Evolutionary conservation across 1,140 invertebrate species (phyloP).

Genomic region (Drosophila sproati): DNA sequence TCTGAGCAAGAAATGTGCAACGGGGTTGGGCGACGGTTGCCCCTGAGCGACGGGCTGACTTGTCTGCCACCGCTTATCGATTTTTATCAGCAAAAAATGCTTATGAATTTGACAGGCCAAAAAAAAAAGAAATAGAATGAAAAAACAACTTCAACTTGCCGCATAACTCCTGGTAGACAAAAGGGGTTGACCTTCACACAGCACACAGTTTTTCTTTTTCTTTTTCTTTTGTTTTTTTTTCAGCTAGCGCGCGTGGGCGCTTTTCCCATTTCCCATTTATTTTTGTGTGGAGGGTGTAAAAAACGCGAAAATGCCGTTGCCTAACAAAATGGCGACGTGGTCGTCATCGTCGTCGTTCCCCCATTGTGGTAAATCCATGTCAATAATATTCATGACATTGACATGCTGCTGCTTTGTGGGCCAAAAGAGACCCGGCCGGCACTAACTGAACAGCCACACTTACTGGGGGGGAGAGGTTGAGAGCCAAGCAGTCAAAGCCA

Average conservation of each 20-base stretch:
- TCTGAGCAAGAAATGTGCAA: slow-evolving; percentile 28
- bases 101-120: slow-evolving; percentile 66
- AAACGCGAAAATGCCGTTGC: slow-evolving; percentile 49
- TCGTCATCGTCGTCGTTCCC: slow-evolving; percentile 16
- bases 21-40: slow-evolving; percentile 40
- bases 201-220: slow-evolving; percentile 9
- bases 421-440: slow-evolving; percentile 39
- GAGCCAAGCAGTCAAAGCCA: background rate
- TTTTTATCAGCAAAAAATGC: slow-evolving; percentile 66
- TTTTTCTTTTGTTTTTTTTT: slow-evolving; percentile 16
- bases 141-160: slow-evolving; percentile 44
- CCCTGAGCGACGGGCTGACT: slow-evolving; percentile 36
- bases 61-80: slow-evolving; percentile 62
- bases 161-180: slow-evolving; percentile 30
- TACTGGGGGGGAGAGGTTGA: slow-evolving; percentile 20
- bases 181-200: slow-evolving; percentile 76
- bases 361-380: slow-evolving; percentile 65
- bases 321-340: slow-evolving; percentile 54
- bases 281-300: background rate
- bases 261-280: background rate
- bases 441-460: background rate
- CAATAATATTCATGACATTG: slow-evolving; percentile 81
- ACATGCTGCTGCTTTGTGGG: slow-evolving; percentile 68
- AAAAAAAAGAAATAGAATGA: background rate
- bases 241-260: background rate